Evolutionary conservation across 2,113 vertebrate species (phyloP).

Genomic region (Alligator sinensis): DNA sequence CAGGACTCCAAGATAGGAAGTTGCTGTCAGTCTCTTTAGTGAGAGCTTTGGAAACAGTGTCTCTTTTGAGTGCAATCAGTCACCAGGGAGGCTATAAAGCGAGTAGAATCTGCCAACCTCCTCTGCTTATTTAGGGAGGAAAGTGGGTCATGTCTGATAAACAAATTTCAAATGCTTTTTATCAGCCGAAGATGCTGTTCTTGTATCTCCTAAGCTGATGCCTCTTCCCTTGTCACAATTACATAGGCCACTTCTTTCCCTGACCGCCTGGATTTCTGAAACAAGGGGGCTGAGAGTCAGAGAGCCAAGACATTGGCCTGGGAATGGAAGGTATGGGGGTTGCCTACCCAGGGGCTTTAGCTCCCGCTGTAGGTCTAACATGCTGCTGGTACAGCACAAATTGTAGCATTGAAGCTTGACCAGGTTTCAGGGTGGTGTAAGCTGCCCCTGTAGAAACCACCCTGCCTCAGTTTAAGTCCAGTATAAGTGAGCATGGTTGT

Average conservation of each 20-base stretch:
- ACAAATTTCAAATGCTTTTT: constrained; percentile 1
- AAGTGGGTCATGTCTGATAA: constrained; percentile 43
- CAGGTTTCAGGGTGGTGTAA: background rate
- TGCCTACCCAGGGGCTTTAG: background rate
- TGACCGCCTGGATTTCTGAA: background rate
- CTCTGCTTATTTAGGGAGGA: background rate
- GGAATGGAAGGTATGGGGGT: background rate
- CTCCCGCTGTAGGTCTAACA: background rate
- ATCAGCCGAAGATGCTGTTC: background rate
- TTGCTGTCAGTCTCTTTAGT: background rate
- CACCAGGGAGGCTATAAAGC: fast-evolving
- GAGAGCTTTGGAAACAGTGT: fast-evolving
- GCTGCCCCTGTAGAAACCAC: background rate
- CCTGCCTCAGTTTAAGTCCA: background rate
- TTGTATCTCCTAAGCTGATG: fast-evolving
- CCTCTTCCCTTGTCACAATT: background rate
- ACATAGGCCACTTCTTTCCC: background rate
- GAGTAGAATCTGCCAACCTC: constrained; percentile 29
- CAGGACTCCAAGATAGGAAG: background rate
- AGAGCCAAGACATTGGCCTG: background rate
- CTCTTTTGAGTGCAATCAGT: fast-evolving
- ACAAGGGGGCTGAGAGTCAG: background rate
- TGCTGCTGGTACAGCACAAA: background rate
- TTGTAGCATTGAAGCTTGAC: background rate
- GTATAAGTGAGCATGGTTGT: background rate